Evolutionary conservation across 2,113 vertebrate genomes (phyloP).

Genomic region (Mesoclemmys tuberculata): DNA sequence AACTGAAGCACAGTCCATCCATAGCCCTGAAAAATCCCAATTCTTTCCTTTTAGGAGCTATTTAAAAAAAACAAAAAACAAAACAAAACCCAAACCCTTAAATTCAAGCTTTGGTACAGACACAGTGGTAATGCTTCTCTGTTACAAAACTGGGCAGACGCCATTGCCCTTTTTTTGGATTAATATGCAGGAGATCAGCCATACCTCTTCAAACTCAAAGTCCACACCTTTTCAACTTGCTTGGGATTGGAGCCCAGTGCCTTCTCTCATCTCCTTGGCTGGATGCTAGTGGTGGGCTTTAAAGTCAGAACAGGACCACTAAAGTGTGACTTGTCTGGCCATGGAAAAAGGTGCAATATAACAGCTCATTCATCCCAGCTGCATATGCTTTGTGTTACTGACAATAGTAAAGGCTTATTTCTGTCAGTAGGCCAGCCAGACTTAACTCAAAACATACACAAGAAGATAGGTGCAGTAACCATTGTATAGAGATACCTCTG

Average conservation of each 20-base stretch:
- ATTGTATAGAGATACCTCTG: not conserved
- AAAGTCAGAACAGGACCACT: constrained; percentile 7
- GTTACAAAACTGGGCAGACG: not conserved
- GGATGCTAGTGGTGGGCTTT: not conserved
- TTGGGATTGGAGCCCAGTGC: not conserved
- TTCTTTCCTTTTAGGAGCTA: not conserved
- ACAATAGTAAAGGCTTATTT: not conserved
- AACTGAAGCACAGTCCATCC: constrained; percentile 34
- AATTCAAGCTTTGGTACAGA: not conserved
- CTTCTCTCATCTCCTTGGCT: not conserved
- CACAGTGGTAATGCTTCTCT: not conserved
- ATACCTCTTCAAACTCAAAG: not conserved
- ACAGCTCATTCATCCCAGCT: not conserved
- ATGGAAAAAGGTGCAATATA: not conserved
- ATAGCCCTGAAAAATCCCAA: constrained; percentile 46
- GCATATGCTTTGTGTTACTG: not conserved
- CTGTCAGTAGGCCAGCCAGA: not conserved
- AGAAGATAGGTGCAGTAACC: not conserved
- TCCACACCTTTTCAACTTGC: not conserved
- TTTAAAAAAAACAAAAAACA: not conserved
- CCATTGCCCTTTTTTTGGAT: not conserved
- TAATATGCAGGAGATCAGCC: not conserved
- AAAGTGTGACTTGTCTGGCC: not conserved
- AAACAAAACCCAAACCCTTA: not conserved
- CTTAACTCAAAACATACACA: not conserved